A percentile compares a stretch with the other conserved stretches of the same genome.
phyloP scores from a whole-genome alignment of 2,113 vertebrate genomes.

The Cariama cristata region DNA sequence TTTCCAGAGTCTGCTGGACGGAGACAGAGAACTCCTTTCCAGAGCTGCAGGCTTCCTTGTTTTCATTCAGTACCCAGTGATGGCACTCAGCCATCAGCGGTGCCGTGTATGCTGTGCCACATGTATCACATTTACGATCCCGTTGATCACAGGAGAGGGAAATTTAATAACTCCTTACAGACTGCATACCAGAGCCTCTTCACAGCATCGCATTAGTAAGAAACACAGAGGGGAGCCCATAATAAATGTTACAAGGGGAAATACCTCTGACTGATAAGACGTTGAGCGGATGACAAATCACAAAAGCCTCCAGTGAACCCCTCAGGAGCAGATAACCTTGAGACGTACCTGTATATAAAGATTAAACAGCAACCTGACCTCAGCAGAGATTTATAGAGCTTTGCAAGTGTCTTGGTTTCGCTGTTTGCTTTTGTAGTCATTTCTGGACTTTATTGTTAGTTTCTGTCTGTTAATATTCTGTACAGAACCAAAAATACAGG shows the following conservation, averaged over 20 bases:
- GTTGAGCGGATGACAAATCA: slow-evolving; percentile 55
- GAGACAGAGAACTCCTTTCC: neutral
- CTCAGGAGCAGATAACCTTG: slow-evolving; percentile 80
- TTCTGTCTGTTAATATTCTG: slow-evolving; percentile 71
- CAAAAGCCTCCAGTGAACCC: slow-evolving; percentile 33
- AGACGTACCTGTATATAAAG: slow-evolving; percentile 75
- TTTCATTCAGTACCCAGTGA: neutral
- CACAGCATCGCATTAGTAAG: neutral
- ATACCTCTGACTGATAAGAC: slow-evolving; percentile 71
- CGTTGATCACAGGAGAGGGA: neutral
- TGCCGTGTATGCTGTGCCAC: fast-evolving
- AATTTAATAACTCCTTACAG: slow-evolving; percentile 13
- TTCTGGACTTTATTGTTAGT: slow-evolving; percentile 75
- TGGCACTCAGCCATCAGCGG: neutral
- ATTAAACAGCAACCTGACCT: slow-evolving; percentile 71
- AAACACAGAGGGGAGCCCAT: slow-evolving; percentile 17
- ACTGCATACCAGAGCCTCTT: neutral
- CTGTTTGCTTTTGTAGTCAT: slow-evolving; percentile 71
- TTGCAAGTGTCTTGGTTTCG: slow-evolving; percentile 66
- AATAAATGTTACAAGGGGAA: slow-evolving; percentile 67
- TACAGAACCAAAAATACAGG: slow-evolving; percentile 40
- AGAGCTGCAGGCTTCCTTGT: neutral
- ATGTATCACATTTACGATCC: neutral
- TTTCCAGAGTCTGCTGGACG: neutral
- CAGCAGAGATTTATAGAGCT: slow-evolving; percentile 72